Conservation (phyloP, 2,113 vertebrate genomes). For the Corythoichthys intestinalis region DNA sequence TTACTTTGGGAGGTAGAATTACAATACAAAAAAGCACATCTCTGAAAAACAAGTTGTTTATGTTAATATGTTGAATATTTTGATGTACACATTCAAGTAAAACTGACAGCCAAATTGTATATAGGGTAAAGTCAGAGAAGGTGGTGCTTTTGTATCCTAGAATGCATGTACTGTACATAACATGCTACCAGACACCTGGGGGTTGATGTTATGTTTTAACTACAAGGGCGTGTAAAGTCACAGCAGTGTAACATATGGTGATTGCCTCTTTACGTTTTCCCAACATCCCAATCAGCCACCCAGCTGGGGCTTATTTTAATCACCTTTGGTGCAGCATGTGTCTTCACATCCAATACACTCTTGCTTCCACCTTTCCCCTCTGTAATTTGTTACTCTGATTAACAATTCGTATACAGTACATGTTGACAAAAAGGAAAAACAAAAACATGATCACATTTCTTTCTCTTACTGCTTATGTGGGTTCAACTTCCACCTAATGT, state of each 20-base stretch:
- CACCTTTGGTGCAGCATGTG: slow-evolving; percentile 28
- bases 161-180: slow-evolving; percentile 33
- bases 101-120: neutral
- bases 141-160: too few relatives aligned
- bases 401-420: slow-evolving; percentile 8
- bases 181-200: slow-evolving; percentile 25
- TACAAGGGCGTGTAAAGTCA: slow-evolving; percentile 47
- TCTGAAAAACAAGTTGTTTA: too few relatives aligned
- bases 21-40: too few relatives aligned
- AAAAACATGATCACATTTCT: slow-evolving; percentile 7
- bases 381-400: slow-evolving; percentile 7
- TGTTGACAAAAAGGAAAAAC: too few relatives aligned
- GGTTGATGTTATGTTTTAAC: slow-evolving; percentile 48
- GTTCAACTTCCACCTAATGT: too few relatives aligned
- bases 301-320: slow-evolving; percentile 66
- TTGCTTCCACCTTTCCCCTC: slow-evolving; percentile 9
- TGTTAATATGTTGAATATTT: too few relatives aligned
- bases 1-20: too few relatives aligned
- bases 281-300: slow-evolving; percentile 36
- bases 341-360: slow-evolving; percentile 14
- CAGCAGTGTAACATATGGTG: slow-evolving; percentile 47
- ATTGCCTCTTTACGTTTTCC: slow-evolving; percentile 50
- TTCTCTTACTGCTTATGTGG: too few relatives aligned
- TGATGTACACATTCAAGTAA: too few relatives aligned
- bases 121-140: slow-evolving; percentile 16